Percentiles rank a stretch among this genome's conserved stretches.
Evolutionary conservation across 2,888 invertebrate species (phyloP).

Genomic region (Epiblema foenella): DNA sequence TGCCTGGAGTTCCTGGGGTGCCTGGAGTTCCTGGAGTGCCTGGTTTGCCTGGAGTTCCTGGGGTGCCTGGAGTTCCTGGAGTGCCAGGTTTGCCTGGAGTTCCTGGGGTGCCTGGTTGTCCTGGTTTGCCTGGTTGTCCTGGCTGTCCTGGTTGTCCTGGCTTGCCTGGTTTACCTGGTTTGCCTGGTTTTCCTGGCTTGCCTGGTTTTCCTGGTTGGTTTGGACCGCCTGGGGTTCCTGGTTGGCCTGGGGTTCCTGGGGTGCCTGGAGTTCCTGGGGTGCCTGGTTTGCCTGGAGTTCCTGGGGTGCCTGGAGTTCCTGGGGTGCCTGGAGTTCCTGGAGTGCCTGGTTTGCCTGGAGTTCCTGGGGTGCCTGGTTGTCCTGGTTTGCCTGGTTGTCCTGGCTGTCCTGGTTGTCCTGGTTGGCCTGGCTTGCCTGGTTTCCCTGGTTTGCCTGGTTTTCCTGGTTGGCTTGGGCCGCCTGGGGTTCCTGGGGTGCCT

Average conservation of each 20-base stretch:
- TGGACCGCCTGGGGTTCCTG: background rate
- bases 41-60: background rate
- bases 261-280: slow-evolving; percentile 1
- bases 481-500: background rate
- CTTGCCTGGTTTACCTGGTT: background rate
- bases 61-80: background rate
- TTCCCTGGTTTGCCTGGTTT: background rate
- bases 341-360: background rate
- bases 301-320: background rate
- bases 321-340: background rate
- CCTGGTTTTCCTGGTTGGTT: background rate
- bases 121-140: background rate
- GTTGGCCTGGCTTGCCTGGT: background rate
- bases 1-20: background rate
- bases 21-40: background rate
- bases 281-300: background rate
- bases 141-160: background rate
- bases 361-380: background rate
- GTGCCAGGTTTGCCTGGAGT: background rate
- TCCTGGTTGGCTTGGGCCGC: background rate
- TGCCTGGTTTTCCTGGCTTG: background rate
- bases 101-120: background rate
- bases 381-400: background rate
- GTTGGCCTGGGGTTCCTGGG: background rate
- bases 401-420: no score